Percentiles rank a stretch among this genome's conserved stretches.
phyloP scores from a whole-genome alignment of 2,113 vertebrate species.

The Beaufortia kweichowensis region DNA sequence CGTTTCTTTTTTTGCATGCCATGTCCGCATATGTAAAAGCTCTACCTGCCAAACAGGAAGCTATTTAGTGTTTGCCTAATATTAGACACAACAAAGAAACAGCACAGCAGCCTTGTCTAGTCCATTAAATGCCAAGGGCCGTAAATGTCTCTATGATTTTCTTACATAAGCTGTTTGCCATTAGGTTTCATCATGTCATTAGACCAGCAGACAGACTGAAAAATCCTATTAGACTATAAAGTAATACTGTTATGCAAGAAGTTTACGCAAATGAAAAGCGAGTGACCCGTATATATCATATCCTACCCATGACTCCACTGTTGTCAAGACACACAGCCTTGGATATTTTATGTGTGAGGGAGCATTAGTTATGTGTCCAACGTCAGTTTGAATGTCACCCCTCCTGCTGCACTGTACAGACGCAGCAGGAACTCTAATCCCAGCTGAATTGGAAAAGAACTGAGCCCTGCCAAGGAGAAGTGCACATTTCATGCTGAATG shows the following conservation, averaged over 20 bases:
- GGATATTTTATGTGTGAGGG: background rate
- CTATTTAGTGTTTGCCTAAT: constrained; percentile 48
- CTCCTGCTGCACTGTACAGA: constrained; percentile 40
- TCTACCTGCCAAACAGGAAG: constrained; percentile 37
- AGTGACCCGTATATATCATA: constrained; percentile 35
- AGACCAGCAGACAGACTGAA: constrained; percentile 26
- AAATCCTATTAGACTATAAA: constrained; percentile 17
- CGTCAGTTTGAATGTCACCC: constrained; percentile 53
- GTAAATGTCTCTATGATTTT: constrained; percentile 41
- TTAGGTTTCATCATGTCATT: constrained; percentile 24
- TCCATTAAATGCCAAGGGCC: constrained; percentile 34
- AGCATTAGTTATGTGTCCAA: constrained; percentile 46
- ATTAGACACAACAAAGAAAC: constrained; percentile 30
- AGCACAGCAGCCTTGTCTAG: background rate
- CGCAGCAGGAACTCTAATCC: constrained; percentile 48
- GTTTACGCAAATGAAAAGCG: background rate
- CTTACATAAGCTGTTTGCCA: constrained; percentile 38
- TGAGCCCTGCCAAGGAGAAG: constrained; percentile 29
- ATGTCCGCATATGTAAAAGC: constrained; percentile 22
- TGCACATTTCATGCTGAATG: constrained; percentile 47
- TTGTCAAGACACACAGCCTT: background rate
- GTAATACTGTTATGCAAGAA: background rate
- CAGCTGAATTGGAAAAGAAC: constrained; percentile 40
- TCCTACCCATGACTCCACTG: constrained; percentile 43
- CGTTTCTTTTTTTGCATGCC: constrained; percentile 37